Evolutionary conservation across 2,113 vertebrate genomes (phyloP).

Genomic region (Neoarius graeffei): DNA sequence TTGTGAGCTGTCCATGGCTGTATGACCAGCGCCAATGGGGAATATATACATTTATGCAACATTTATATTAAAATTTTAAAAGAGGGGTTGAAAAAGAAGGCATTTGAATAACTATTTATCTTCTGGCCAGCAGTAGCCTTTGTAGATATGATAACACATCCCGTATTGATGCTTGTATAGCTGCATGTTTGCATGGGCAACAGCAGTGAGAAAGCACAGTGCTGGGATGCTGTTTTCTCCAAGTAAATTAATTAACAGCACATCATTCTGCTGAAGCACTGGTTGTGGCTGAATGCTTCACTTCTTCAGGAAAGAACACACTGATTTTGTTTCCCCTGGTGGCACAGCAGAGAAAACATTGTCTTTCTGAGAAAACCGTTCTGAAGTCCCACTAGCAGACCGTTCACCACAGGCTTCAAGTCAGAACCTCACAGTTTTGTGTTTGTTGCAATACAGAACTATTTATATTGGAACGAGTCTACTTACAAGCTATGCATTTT

Average conservation of each 20-base stretch:
- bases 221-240: slow-evolving; percentile 51
- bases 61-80: slow-evolving; percentile 24
- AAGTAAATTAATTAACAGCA: slow-evolving; percentile 63
- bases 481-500: neutral
- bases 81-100: neutral
- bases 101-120: neutral
- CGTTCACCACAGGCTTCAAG: slow-evolving; percentile 33
- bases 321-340: slow-evolving; percentile 52
- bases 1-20: slow-evolving; percentile 54
- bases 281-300: slow-evolving; percentile 53
- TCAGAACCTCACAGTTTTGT: slow-evolving; percentile 22
- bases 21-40: slow-evolving; percentile 44
- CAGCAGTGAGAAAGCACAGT: slow-evolving; percentile 46
- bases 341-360: slow-evolving; percentile 37
- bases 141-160: slow-evolving; percentile 42
- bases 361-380: slow-evolving; percentile 41
- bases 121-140: slow-evolving; percentile 24
- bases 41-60: slow-evolving; percentile 32
- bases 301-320: slow-evolving; percentile 47
- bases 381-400: slow-evolving; percentile 40
- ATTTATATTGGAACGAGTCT: neutral
- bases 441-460: slow-evolving; percentile 17
- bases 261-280: slow-evolving; percentile 53
- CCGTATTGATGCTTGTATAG: slow-evolving; percentile 24
- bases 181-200: slow-evolving; percentile 52